Evolutionary conservation across 2,113 vertebrate genomes (phyloP), one percentile per base, ranked within the genome.

Genomic region (Anser cygnoides): DNA sequence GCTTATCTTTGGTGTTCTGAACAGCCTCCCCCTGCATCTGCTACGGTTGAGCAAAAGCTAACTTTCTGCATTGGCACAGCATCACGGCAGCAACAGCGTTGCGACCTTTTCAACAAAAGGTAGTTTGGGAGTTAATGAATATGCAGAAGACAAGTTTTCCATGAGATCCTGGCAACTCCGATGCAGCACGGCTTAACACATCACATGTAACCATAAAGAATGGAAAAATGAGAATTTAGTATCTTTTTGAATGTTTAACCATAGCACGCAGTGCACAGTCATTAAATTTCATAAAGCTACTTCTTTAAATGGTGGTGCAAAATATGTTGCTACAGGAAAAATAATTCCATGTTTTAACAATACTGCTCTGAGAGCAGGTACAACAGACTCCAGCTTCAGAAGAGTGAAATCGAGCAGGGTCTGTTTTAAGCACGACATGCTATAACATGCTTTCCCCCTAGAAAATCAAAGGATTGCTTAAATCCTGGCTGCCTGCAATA

Each of bases 361-460:
- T 3, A 23, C 2, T 57, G 59, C 11, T 43, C 11, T 13, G 46
- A 4, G 0, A 87, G 50, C 44, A 66, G 55, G 33, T 29, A 31
- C 25, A 43, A 41, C 57, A 0, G 2, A 79, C 10, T 52, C 35
- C 55, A 61, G 31, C 7, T 17, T 29, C 18, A 25, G 17, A 16
- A 44, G 41, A 57, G 14, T 17, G 23, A 28, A 18, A 26, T 8
- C 18, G 61, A 39, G 55, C 17, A n/a, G 17, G 15, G 13, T 11
- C 57, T 76, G 26, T 54, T 73, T 86, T 5, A 76, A 73, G 41
- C 21, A 5, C 2, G 61, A 50, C 37, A 43, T 43, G 9, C n/a
- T 58, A 37, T 4, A 4, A 11, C 2, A 0, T 3, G 19, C 9
- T 19, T 35, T 17, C 0, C 17, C 10, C 20, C 7, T 11, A 10